These are phyloP conservation scores for Macropis europaea DNA, from an alignment of 2,888 invertebrate genomes.

Conservation along the genomic window DNA sequence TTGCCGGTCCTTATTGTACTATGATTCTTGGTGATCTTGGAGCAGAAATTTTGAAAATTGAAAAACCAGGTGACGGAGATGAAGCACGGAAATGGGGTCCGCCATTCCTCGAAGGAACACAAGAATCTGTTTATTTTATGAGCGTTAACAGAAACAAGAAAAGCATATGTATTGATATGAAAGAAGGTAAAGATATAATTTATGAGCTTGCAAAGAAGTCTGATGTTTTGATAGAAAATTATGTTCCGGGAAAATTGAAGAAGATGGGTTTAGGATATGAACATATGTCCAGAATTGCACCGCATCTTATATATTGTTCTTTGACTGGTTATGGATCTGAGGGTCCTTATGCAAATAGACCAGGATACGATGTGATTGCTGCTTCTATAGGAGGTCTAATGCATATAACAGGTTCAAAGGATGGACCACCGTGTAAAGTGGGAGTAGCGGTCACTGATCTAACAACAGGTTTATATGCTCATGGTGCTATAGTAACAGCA, in stretches of 20 bases:
- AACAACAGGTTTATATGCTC: constrained; percentile 95
- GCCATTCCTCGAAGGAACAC: constrained; percentile 86
- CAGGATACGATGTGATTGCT: constrained; percentile 98
- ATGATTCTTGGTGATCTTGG: constrained; percentile 96
- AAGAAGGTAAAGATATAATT: constrained; percentile 85
- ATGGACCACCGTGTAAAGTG: constrained; percentile 93
- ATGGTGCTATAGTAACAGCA: constrained; percentile 96
- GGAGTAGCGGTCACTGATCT: constrained; percentile 97
- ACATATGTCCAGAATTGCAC: constrained; percentile 85
- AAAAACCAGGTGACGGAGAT: constrained; percentile 90
- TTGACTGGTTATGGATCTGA: constrained; percentile 94
- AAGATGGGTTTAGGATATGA: constrained; percentile 90
- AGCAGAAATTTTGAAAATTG: constrained; percentile 95
- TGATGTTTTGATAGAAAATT: constrained; percentile 97
- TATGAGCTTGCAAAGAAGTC: constrained; percentile 87
- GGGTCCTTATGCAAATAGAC: constrained; percentile 92
- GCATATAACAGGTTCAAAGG: constrained; percentile 91
- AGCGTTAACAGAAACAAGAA: constrained; percentile 97
- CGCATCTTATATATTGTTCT: constrained; percentile 94
- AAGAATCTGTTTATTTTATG: constrained; percentile 90
- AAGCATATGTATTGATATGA: constrained; percentile 93
- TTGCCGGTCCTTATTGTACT: constrained; percentile 97
- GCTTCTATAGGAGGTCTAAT: constrained; percentile 95
- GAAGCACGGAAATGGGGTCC: constrained; percentile 97
- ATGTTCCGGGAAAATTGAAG: constrained; percentile 93